Conservation (phyloP, 2,888 invertebrate species). For the Capitulum mitella region DNA sequence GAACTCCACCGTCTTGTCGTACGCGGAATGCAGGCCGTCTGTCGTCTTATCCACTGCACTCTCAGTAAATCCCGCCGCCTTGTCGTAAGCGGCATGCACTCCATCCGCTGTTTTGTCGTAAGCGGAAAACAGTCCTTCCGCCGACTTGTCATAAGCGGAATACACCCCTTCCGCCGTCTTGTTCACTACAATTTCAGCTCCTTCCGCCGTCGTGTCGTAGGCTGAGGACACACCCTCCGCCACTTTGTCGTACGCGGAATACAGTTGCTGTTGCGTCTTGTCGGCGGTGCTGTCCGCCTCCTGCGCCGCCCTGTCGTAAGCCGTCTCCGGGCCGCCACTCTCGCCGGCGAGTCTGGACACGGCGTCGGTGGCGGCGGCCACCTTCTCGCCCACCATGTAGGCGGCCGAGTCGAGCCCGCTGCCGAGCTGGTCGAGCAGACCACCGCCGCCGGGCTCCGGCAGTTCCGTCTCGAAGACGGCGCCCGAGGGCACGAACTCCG, state of each 20-base stretch:
- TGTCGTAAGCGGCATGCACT: not conserved
- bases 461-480: conserved; percentile 4
- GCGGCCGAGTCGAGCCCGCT: not conserved
- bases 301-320: no score
- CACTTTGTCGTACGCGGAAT: no score
- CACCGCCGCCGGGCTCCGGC: not conserved
- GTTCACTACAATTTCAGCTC: not conserved
- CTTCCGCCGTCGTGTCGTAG: no score
- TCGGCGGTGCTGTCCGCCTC: no score
- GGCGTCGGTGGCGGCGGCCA: not conserved
- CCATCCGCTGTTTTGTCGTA: not conserved
- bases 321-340: no score
- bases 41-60: not conserved
- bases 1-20: not conserved
- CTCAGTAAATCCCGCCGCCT: not conserved
- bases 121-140: not conserved
- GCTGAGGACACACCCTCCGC: not conserved
- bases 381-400: no score
- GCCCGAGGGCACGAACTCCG: not conserved
- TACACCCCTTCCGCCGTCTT: not conserved
- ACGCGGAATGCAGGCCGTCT: not conserved
- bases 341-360: not conserved
- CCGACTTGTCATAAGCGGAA: not conserved
- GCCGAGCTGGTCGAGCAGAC: not conserved
- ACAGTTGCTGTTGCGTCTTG: no score